Conservation (phyloP, 2,888 invertebrate genomes). For the Isoperla grammatica region DNA sequence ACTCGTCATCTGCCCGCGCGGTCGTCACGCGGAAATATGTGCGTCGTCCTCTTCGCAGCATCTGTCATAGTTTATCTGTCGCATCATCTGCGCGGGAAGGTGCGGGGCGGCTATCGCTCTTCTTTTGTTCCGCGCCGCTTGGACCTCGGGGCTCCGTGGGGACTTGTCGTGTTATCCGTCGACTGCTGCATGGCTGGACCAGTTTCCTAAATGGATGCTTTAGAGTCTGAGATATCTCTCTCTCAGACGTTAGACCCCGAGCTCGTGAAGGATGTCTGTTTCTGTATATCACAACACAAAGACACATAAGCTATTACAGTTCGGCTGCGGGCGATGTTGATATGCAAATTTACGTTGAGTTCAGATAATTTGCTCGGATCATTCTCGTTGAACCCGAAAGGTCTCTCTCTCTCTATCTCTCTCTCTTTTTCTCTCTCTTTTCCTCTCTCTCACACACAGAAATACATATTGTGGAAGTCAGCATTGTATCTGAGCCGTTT, state of each 20-base stretch:
- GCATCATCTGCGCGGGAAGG: background rate
- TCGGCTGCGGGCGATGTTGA: conserved; percentile 34
- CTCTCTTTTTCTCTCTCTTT: too few species aligned
- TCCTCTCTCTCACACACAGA: too few species aligned
- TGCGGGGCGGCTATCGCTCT: conserved; percentile 1
- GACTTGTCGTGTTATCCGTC: conserved; percentile 1
- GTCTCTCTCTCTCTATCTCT: too few species aligned
- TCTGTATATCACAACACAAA: background rate
- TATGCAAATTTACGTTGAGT: conserved; percentile 37
- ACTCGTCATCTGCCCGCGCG: background rate
- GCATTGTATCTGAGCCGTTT: too few species aligned
- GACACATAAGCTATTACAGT: conserved; percentile 21
- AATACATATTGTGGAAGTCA: too few species aligned
- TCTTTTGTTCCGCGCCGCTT: background rate
- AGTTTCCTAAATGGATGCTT: conserved; percentile 10
- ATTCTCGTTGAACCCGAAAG: conserved; percentile 28
- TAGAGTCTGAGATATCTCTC: background rate
- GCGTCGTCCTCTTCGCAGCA: conserved; percentile 6
- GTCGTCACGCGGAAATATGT: conserved; percentile 4
- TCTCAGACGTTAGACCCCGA: background rate
- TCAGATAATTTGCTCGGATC: conserved; percentile 35
- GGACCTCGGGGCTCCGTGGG: conserved; percentile 1
- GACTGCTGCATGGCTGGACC: background rate
- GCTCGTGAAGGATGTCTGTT: conserved; percentile 3
- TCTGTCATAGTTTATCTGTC: conserved; percentile 13